Base-by-base conservation (phyloP, 2,888 invertebrate species). In the Heliconius erato region DNA sequence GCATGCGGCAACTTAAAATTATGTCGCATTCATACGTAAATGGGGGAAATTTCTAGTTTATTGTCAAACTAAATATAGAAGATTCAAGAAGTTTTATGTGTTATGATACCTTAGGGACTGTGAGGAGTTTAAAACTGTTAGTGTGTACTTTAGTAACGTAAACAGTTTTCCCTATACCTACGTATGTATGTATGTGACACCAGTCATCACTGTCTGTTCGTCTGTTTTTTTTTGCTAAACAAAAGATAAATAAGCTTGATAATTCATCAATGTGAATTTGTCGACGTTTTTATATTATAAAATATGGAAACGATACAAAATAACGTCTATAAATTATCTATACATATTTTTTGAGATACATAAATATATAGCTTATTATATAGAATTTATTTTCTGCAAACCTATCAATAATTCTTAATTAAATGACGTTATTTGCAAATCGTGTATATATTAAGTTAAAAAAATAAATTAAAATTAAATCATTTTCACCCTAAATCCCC, bases 21-120 rank as follows among this genome's bases (percentile, higher is more conserved):
- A 83, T 68, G 72, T 63, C 26, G 74, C 80, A 80, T 83, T 83
- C 79, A 78, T 82, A 79, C 81, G 83, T 68, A 84, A 84, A 84
- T 83, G 80, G 79, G 81, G 74, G 68, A 84, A 83, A 83, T 83
- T 84, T 83, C 83, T 83, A 83, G 82, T 84, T 82, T 79, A 81
- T 81, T 79, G 81, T 83, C 26, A 81, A 82, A 84, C 82, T 71
- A 77, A 82, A 84, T 81, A 82, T 81, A 72, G 79, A 84, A 83
- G 84, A 83, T 83, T 81, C 81, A 63, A 81, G 81, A 84, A 83
- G 78, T 84, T 79, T 78, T 78, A 78, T 74, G 77, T 84, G 78
- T 79, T 78, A 82, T 79, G 83, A 84, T 77, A 72, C 84, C 83
- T 81, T 26, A 35, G 79, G 72, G 84, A 65, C 79, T 81, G 79